A percentile compares a stretch with the other conserved stretches of the same genome.
These are phyloP conservation scores for Sebastes oblongus DNA, from an alignment of 2,797 vertebrate species.

Conservation along the genomic window DNA sequence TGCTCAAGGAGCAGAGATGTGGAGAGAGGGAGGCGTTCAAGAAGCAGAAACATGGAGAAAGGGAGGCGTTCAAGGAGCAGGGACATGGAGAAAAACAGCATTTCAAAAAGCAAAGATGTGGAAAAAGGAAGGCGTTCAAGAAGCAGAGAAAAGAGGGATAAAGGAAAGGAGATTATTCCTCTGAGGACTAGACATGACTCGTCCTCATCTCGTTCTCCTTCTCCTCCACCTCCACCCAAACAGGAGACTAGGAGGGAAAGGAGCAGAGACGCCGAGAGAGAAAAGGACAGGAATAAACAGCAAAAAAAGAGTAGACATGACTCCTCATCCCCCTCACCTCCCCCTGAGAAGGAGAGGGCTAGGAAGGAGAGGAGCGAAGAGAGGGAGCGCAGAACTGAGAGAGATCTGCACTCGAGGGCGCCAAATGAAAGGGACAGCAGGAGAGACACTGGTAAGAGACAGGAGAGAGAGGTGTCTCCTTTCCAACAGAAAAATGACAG, in stretches of 20 bases:
- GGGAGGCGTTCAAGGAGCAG: slow-evolving; percentile 28
- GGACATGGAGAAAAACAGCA: slow-evolving; percentile 4
- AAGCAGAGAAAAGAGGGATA: slow-evolving; percentile 36
- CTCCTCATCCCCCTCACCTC: slow-evolving; percentile 59
- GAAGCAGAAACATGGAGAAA: slow-evolving; percentile 41
- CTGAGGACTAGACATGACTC: slow-evolving; percentile 60
- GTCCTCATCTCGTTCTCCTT: slow-evolving; percentile 59
- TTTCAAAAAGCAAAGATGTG: slow-evolving; percentile 23
- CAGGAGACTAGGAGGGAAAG: slow-evolving; percentile 46
- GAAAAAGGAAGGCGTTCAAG: slow-evolving; percentile 1
- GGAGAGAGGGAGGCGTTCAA: neutral
- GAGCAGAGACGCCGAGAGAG: slow-evolving; percentile 39
- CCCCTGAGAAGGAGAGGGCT: slow-evolving; percentile 42
- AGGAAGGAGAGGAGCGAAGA: slow-evolving; percentile 56
- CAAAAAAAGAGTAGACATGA: slow-evolving; percentile 50
- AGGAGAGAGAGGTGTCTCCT: slow-evolving; percentile 46
- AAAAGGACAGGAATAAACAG: slow-evolving; percentile 48
- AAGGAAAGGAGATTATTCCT: slow-evolving; percentile 38
- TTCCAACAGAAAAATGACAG: slow-evolving; percentile 40
- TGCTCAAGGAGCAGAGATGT: neutral
- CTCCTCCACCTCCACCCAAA: slow-evolving; percentile 48
- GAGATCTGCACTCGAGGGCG: neutral
- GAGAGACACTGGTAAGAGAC: slow-evolving; percentile 42
- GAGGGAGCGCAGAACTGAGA: slow-evolving; percentile 32
- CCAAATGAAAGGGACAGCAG: slow-evolving; percentile 34